Percentiles rank a stretch among this genome's conserved stretches.
phyloP scores from a whole-genome alignment of 1,140 invertebrate genomes.

The Euwallacea similis region DNA sequence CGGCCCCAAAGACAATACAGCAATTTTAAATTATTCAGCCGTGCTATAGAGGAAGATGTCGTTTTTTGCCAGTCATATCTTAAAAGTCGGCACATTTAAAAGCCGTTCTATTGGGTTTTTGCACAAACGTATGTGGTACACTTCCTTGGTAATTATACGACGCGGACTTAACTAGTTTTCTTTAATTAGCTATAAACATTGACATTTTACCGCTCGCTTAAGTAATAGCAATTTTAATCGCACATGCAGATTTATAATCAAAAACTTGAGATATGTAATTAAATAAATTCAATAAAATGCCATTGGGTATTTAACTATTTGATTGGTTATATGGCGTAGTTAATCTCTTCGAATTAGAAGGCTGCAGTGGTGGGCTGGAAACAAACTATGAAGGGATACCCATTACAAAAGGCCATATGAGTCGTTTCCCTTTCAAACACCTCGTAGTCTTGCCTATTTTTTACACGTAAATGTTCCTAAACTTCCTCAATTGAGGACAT shows the following conservation, averaged over 20 bases:
- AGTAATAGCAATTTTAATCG: conserved; percentile 34
- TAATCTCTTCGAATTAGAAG: conserved; percentile 12
- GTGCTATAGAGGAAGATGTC: too few relatives aligned
- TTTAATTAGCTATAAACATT: conserved; percentile 33
- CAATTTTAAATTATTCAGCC: too few relatives aligned
- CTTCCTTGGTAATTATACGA: conserved; percentile 31
- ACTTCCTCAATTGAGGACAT: too few relatives aligned
- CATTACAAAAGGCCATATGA: too few relatives aligned
- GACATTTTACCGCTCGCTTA: conserved; percentile 31
- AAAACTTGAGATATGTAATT: conserved; percentile 26
- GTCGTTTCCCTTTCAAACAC: too few relatives aligned
- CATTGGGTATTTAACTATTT: conserved; percentile 19
- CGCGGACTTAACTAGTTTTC: conserved; percentile 32
- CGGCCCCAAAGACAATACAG: too few relatives aligned
- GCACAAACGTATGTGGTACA: conserved; percentile 25
- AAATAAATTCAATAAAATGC: conserved; percentile 28
- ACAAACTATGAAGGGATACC: background rate
- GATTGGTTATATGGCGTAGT: conserved; percentile 6
- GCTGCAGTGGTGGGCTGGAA: background rate
- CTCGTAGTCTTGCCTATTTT: too few relatives aligned
- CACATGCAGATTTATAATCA: conserved; percentile 27
- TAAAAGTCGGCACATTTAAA: conserved; percentile 27
- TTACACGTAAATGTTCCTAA: too few relatives aligned
- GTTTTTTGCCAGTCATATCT: too few relatives aligned
- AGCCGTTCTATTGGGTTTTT: conserved; percentile 24